phyloP scores from a whole-genome alignment of 2,113 vertebrate species.

The Stigmatopora argus region DNA sequence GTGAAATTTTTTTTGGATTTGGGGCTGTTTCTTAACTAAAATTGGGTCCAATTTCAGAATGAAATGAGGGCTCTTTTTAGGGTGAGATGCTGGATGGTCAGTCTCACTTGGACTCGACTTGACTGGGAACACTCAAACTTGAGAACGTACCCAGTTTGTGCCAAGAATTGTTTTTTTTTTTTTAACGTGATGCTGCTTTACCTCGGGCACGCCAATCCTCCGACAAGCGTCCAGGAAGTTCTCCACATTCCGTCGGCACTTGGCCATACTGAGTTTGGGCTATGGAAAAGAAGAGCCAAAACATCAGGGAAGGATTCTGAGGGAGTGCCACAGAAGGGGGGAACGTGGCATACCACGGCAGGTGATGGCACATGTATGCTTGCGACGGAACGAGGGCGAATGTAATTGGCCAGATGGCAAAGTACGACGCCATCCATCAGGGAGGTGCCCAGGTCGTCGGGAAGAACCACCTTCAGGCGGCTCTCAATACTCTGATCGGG shows the following conservation, averaged over 20 bases:
- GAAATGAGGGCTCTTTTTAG: background rate
- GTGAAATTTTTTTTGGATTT: too few species aligned
- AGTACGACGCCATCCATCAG: constrained; percentile 93
- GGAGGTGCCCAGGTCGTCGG: constrained; percentile 81
- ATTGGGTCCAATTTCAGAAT: background rate
- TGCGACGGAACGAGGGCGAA: constrained; percentile 83
- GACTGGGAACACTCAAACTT: background rate
- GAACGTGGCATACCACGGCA: constrained; percentile 78
- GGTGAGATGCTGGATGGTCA: too few species aligned
- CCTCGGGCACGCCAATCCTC: constrained; percentile 90
- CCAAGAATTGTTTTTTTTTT: background rate
- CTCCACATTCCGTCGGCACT: constrained; percentile 95
- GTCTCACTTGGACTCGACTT: background rate
- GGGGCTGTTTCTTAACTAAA: background rate
- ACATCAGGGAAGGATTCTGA: background rate
- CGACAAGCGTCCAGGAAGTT: constrained; percentile 94
- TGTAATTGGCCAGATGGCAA: constrained; percentile 89
- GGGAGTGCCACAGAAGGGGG: too few species aligned
- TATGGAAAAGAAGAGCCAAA: constrained; percentile 48
- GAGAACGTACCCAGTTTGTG: constrained; percentile 33
- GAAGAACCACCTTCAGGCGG: constrained; percentile 84
- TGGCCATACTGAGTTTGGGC: constrained; percentile 98
- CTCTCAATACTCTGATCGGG: constrained; percentile 84
- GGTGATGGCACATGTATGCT: constrained; percentile 94
- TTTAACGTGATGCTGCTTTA: constrained; percentile 54